phyloP scores from a whole-genome alignment of 92 coral and sea anemone species.

The Zoanthus gigantus region DNA sequence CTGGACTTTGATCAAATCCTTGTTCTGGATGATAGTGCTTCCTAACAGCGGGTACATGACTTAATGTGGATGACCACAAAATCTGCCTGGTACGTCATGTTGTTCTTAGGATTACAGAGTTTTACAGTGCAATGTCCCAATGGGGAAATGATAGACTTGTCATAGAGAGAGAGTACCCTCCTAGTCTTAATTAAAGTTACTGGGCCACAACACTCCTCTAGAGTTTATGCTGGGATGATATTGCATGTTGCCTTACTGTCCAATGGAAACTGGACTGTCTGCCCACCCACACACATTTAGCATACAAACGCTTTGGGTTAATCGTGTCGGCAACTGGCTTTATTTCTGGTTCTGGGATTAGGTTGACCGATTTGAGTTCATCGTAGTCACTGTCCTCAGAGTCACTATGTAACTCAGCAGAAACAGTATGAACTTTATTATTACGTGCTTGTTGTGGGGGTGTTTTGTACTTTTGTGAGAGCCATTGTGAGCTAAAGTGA shows the following conservation, averaged over 20 bases:
- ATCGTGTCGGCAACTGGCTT: neutral
- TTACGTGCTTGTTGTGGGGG: neutral
- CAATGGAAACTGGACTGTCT: conserved; percentile 46
- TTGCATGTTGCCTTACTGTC: conserved; percentile 16
- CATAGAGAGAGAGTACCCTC: neutral
- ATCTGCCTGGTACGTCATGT: conserved; percentile 44
- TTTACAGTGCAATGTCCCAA: neutral
- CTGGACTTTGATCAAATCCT: conserved; percentile 49
- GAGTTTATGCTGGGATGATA: neutral
- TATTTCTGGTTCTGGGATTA: neutral
- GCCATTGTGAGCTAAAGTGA: neutral
- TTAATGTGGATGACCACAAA: conserved; percentile 45
- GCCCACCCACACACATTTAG: conserved; percentile 28
- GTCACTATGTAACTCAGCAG: conserved; percentile 25
- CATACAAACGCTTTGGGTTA: conserved; percentile 25
- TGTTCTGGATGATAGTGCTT: conserved; percentile 34
- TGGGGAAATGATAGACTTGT: conserved; percentile 17
- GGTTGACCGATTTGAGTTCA: conserved; percentile 9
- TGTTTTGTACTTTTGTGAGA: neutral
- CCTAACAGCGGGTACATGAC: conserved; percentile 46
- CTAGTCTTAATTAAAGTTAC: conserved; percentile 6
- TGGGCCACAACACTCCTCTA: conserved; percentile 35
- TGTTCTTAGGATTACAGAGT: conserved; percentile 44
- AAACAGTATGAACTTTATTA: neutral
- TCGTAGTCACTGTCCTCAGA: neutral